Evolutionary conservation across 2,797 vertebrate genomes (phyloP).

Genomic region (Cryptoprocta ferox): DNA sequence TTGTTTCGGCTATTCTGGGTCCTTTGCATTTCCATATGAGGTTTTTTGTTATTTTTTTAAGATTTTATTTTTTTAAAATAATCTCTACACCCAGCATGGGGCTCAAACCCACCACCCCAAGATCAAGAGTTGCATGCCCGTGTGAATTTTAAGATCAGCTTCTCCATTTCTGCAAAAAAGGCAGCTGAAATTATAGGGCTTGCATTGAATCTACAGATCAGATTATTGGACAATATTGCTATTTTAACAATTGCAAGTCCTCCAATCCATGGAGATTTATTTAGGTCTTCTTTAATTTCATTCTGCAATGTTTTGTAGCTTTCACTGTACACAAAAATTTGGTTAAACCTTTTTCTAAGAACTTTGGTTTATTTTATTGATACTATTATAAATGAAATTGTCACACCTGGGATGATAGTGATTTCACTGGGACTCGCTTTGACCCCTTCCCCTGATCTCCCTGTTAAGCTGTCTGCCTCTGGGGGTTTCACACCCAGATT

Average conservation of each 20-base stretch:
- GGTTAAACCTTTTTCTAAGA: not conserved
- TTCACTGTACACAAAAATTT: not conserved
- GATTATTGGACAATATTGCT: not conserved
- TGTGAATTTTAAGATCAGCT: not conserved
- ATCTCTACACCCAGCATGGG: too few species aligned
- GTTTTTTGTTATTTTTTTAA: too few species aligned
- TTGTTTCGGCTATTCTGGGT: not conserved
- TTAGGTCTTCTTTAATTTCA: not conserved
- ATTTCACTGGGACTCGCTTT: not conserved
- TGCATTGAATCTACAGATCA: not conserved
- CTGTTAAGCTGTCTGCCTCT: not conserved
- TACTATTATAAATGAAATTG: not conserved
- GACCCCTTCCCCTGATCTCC: not conserved
- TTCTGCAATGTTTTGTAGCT: not conserved
- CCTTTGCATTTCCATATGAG: not conserved
- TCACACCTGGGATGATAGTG: not conserved
- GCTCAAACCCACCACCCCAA: too few species aligned
- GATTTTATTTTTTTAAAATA: too few species aligned
- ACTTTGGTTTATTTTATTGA: not conserved
- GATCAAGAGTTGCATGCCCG: too few species aligned
- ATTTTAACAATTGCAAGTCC: not conserved
- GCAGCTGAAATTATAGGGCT: not conserved
- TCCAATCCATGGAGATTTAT: not conserved
- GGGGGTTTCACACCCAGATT: not conserved
- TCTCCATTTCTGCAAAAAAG: not conserved